A percentile compares a stretch with the other conserved stretches of the same genome.
phyloP scores from a whole-genome alignment of 2,113 vertebrate species.

The Epinephelus moara region DNA sequence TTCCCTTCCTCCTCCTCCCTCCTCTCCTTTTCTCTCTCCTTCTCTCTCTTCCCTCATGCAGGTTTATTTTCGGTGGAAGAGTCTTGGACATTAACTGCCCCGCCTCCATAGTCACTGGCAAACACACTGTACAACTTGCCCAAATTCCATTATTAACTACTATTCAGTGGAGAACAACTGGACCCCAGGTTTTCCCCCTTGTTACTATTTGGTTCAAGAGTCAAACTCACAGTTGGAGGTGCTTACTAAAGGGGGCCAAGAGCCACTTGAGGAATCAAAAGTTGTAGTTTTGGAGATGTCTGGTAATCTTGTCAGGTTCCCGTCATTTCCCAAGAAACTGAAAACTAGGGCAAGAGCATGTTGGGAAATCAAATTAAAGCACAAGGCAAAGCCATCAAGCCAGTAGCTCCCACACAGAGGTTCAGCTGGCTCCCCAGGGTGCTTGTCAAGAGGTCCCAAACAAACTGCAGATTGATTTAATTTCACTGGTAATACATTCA shows the following conservation, averaged over 20 bases:
- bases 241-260: background rate
- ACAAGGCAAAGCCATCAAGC: slow-evolving; percentile 14
- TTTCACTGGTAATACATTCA: slow-evolving; percentile 2
- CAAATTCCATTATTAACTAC: slow-evolving; percentile 75
- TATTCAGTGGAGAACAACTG: slow-evolving; percentile 54
- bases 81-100: slow-evolving; percentile 82
- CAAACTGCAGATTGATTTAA: slow-evolving; percentile 6
- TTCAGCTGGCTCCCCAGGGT: background rate
- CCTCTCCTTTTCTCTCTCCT: slow-evolving; percentile 52
- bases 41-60: slow-evolving; percentile 76
- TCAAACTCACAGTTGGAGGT: slow-evolving; percentile 13
- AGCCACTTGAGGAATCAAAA: slow-evolving; percentile 49
- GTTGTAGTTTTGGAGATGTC: slow-evolving; percentile 12
- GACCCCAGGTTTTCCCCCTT: slow-evolving; percentile 6
- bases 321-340: slow-evolving; percentile 36
- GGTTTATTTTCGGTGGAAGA: slow-evolving; percentile 86
- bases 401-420: background rate
- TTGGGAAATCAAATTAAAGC: slow-evolving; percentile 41
- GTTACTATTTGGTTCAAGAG: slow-evolving; percentile 17
- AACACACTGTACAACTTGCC: slow-evolving; percentile 73
- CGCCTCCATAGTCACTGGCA: slow-evolving; percentile 80
- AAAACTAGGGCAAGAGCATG: slow-evolving; percentile 23
- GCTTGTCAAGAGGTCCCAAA: background rate
- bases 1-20: slow-evolving; percentile 56
- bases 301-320: slow-evolving; percentile 35